Evolutionary conservation across 2,113 vertebrate species (phyloP).

Genomic region (Ahaetulla prasina): DNA sequence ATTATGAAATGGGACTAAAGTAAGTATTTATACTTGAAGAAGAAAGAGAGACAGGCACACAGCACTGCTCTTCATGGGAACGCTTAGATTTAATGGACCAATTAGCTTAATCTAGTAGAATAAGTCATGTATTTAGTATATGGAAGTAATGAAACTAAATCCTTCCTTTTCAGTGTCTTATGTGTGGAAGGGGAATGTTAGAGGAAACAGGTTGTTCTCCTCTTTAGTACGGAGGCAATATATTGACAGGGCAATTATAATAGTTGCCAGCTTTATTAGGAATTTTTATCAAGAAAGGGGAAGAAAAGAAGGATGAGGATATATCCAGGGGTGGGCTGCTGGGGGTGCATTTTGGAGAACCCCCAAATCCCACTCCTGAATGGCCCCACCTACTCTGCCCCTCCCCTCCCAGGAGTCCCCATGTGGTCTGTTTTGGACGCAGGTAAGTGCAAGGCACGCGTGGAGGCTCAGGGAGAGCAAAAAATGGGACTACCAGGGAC

Average conservation of each 20-base stretch:
- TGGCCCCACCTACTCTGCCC: too few relatives aligned
- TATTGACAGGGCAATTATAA: background rate
- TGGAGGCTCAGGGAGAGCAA: too few relatives aligned
- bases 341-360: too few relatives aligned
- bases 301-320: background rate
- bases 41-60: slow-evolving; percentile 1
- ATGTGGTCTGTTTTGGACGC: too few relatives aligned
- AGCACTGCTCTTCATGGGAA: slow-evolving; percentile 5
- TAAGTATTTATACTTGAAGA: slow-evolving; percentile 7
- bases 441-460: too few relatives aligned
- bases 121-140: slow-evolving; percentile 5
- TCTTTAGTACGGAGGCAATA: background rate
- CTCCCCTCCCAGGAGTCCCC: too few relatives aligned
- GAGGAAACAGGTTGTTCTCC: background rate
- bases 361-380: too few relatives aligned
- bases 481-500: too few relatives aligned
- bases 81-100: background rate
- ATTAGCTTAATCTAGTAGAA: slow-evolving; percentile 27
- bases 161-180: background rate
- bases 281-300: background rate
- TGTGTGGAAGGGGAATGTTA: background rate
- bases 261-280: background rate
- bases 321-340: too few relatives aligned
- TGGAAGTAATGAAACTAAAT: background rate
- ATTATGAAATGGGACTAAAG: slow-evolving; percentile 46